Evolutionary conservation across 2,888 invertebrate species (phyloP), one percentile per base, ranked within the genome.

Genomic region (Nomada lathburiana): DNA sequence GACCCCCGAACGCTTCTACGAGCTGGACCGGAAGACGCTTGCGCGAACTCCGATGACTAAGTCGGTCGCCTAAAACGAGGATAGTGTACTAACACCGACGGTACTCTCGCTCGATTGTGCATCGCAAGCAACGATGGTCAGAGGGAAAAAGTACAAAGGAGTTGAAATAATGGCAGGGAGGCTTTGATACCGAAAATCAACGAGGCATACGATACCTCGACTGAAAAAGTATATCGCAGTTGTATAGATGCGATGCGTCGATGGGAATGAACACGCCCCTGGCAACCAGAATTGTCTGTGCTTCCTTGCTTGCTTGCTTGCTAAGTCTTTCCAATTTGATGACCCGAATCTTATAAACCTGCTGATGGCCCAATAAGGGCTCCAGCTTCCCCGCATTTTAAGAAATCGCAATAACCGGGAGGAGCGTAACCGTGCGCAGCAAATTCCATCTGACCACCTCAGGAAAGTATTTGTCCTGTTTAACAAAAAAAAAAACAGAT

Each of bases 41-140:
- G 88, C 87, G 88, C 88, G 79, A 73, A 77, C 78, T 72, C 67
- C 26, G 73, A 36, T 76, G 69, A 69, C 85, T 85, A 87, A 88
- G 85, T 88, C 88, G 87, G 88, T 88, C 88, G 88, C 80, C 76
- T 70, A 81, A 87, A 79, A 88, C 80, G 76, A 78, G 86, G 75
- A 84, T 82, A 76, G 78, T 80, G 84, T 76, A 80, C 77, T 79
- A 79, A 87, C 71, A 70, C 78, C 69, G 84, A 81, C 81, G 78
- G 78, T 80, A 83, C 84, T 79, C 79, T 80, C 78, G 85, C 79
- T 80, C 71, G 77, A 80, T 84, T 65, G 80, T 73, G 76, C 80
- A 80, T 82, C 64, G 69, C 69, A 23, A 53, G 60, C 75, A 26
- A 76, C 72, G 62, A 16, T 23, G 63, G 55, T 50, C 62, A 64